A percentile compares a stretch with the other conserved stretches of the same genome.
Evolutionary conservation across 2,113 vertebrate genomes (phyloP).

Genomic region (Hipposideros armiger): DNA sequence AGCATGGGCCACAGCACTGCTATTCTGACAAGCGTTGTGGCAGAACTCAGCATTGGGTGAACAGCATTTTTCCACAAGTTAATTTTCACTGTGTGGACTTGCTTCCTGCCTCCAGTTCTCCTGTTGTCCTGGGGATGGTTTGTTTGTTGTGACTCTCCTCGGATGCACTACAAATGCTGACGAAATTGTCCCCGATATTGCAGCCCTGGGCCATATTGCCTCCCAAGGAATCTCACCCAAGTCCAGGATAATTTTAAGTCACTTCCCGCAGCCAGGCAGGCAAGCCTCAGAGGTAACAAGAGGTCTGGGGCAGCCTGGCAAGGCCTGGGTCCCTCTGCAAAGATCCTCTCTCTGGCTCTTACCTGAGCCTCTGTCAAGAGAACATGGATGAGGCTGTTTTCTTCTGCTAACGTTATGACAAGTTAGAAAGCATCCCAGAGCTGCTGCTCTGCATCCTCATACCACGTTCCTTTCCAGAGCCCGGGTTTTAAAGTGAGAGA

Average conservation of each 20-base stretch:
- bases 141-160: conserved; percentile 77
- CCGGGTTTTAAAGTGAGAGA: not conserved
- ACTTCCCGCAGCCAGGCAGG: conserved; percentile 14
- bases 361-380: not conserved
- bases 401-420: not conserved
- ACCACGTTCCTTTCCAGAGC: not conserved
- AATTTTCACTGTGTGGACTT: conserved; percentile 37
- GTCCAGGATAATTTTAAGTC: conserved; percentile 28
- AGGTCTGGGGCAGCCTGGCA: not conserved
- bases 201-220: conserved; percentile 50
- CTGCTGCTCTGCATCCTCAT: not conserved
- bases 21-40: not conserved
- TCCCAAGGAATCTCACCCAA: conserved; percentile 22
- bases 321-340: not conserved
- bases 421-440: not conserved
- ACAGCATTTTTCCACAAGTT: conserved; percentile 57
- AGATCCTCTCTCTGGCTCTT: not conserved
- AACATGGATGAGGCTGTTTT: not conserved
- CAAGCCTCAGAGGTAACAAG: not conserved
- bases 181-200: conserved; percentile 51
- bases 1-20: not conserved
- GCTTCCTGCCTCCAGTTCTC: conserved; percentile 32
- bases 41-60: not conserved
- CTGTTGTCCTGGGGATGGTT: conserved; percentile 76
- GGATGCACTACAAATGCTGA: conserved; percentile 38